Evolutionary conservation across 2,113 vertebrate species (phyloP).

Genomic region (Chlorodrepanis virens): DNA sequence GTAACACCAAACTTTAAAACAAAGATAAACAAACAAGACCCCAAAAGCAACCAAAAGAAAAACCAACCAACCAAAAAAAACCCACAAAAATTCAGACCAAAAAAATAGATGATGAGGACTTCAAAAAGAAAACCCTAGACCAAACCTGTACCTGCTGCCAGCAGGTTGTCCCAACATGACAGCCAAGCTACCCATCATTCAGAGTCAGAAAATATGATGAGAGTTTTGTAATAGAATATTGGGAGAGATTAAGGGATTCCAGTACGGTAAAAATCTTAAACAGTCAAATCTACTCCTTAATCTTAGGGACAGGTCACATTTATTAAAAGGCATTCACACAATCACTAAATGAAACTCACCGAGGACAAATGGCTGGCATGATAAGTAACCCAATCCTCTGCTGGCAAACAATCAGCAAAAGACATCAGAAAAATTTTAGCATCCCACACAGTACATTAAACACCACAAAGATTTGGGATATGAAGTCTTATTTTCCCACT

Average conservation of each 20-base stretch:
- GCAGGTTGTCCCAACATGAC: background rate
- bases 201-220: background rate
- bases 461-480: background rate
- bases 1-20: background rate
- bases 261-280: background rate
- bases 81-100: background rate
- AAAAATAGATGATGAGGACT: background rate
- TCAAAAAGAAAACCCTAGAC: background rate
- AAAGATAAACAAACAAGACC: background rate
- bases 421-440: background rate
- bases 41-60: background rate
- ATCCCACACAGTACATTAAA: background rate
- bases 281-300: background rate
- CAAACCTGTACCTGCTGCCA: background rate
- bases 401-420: background rate
- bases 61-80: background rate
- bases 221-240: background rate
- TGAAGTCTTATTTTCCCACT: background rate
- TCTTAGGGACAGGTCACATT: background rate
- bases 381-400: background rate
- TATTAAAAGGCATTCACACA: background rate
- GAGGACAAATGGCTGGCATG: background rate
- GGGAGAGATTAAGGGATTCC: background rate
- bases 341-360: background rate
- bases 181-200: background rate